These are phyloP conservation scores for Cossypha dichroa DNA, from an alignment of 2,797 vertebrate species.

Conservation along the genomic window DNA sequence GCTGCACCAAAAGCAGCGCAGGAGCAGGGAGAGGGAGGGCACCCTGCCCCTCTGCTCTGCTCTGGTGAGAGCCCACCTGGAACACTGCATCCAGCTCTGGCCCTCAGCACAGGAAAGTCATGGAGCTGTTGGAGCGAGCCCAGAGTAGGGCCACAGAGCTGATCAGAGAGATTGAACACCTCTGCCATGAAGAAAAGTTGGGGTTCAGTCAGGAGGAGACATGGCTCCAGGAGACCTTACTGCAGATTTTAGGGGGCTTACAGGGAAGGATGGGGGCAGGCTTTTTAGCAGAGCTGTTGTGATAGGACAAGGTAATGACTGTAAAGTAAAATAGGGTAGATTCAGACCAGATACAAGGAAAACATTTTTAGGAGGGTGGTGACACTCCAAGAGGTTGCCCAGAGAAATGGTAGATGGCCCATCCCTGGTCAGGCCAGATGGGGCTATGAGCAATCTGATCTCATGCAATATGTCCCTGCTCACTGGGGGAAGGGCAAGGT, in stretches of 20 bases:
- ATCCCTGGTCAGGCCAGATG: not conserved
- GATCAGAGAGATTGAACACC: not conserved
- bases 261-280: not conserved
- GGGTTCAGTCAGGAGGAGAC: not conserved
- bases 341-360: not conserved
- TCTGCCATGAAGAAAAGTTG: not conserved
- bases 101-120: not conserved
- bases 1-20: fast-evolving
- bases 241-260: fast-evolving
- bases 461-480: not conserved
- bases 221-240: not conserved
- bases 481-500: fast-evolving
- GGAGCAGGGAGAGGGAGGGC: fast-evolving
- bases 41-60: not conserved
- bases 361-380: not conserved
- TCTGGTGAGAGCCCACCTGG: not conserved
- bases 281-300: not conserved
- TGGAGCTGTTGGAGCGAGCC: fast-evolving
- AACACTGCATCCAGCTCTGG: not conserved
- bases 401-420: not conserved
- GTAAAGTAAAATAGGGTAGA: not conserved
- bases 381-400: not conserved
- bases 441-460: not conserved
- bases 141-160: not conserved
- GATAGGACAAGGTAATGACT: not conserved